Conservation (phyloP, 2,113 vertebrate species). For the Chaetops frenatus region DNA sequence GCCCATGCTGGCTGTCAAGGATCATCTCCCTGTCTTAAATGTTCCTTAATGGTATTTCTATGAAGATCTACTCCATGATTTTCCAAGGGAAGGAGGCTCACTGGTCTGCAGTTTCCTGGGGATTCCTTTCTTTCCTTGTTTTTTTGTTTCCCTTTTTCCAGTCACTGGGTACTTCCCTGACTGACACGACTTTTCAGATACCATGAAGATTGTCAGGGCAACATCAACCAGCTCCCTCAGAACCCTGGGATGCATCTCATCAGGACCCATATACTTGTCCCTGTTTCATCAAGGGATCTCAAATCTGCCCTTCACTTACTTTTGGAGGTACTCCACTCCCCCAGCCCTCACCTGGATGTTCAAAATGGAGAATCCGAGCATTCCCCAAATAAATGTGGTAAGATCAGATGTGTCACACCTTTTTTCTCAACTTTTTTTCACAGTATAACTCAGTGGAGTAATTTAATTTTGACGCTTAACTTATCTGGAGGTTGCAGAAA, state of each 20-base stretch:
- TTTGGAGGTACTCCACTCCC: neutral
- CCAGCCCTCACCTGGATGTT: neutral
- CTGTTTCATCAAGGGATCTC: neutral
- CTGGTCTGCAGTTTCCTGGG: neutral
- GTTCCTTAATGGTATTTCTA: neutral
- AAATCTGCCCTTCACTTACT: neutral
- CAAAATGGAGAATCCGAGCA: neutral
- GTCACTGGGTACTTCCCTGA: neutral
- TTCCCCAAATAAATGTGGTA: neutral
- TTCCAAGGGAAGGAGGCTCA: neutral
- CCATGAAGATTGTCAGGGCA: neutral
- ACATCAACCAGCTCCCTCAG: neutral
- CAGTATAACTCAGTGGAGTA: neutral
- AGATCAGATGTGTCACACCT: neutral
- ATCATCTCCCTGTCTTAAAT: neutral
- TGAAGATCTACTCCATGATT: neutral
- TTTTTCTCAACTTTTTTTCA: neutral
- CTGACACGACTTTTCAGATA: neutral
- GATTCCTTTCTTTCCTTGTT: neutral
- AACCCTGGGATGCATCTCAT: neutral
- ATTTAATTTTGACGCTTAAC: neutral
- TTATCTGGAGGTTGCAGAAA: neutral
- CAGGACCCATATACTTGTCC: neutral
- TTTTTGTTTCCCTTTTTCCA: neutral
- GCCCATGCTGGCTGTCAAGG: no score